phyloP scores from a whole-genome alignment of 2,797 vertebrate genomes.

The Orestias chungarensis region DNA sequence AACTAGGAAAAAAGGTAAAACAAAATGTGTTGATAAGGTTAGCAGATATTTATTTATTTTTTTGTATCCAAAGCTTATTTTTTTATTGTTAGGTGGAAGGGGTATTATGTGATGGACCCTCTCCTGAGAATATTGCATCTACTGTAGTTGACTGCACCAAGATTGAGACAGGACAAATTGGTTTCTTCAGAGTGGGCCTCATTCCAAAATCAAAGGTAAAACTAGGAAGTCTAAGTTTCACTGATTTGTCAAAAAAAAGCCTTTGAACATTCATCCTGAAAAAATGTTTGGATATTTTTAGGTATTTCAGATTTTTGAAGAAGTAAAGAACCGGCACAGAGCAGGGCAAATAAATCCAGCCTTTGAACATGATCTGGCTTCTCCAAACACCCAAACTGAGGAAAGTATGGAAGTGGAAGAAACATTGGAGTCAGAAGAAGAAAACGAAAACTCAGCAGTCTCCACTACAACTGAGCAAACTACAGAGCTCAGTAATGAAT shows the following conservation, averaged over 20 bases:
- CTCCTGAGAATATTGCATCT: constrained; percentile 91
- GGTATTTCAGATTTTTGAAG: constrained; percentile 88
- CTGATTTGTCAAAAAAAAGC: not conserved
- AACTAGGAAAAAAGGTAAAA: constrained; percentile 86
- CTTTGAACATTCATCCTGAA: not conserved
- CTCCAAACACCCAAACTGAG: constrained; percentile 17
- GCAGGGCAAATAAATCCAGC: constrained; percentile 65
- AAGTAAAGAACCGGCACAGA: constrained; percentile 79
- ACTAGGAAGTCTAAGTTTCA: not conserved
- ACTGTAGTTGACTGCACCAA: constrained; percentile 93
- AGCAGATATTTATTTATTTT: not conserved
- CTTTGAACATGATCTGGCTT: constrained; percentile 66
- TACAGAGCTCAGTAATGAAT: constrained; percentile 7
- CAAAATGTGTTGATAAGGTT: not conserved
- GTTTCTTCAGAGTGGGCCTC: constrained; percentile 89
- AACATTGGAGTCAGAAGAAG: constrained; percentile 11
- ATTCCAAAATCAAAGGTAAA: constrained; percentile 81
- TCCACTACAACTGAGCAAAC: constrained; percentile 15
- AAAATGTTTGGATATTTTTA: constrained; percentile 5
- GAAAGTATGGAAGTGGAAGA: constrained; percentile 7
- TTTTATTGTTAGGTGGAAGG: constrained; percentile 84
- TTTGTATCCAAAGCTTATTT: not conserved
- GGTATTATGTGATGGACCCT: constrained; percentile 88
- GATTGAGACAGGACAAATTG: constrained; percentile 84
- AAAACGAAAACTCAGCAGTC: constrained; percentile 15